Conservation (phyloP, 2,888 invertebrate species). For the Adela reaumurella region DNA sequence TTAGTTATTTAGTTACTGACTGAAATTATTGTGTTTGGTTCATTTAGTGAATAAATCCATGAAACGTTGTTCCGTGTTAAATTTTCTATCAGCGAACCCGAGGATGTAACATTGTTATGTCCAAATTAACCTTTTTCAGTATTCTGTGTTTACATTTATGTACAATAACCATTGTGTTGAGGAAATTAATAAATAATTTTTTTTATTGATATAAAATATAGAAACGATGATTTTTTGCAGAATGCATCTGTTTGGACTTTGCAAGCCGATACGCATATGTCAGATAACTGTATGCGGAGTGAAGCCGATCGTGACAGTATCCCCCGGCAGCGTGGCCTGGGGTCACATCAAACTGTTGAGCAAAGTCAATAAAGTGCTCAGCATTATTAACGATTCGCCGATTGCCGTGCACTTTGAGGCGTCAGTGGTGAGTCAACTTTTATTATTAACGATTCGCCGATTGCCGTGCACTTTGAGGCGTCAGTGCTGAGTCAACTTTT, state of each 20-base stretch:
- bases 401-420: conserved; percentile 57
- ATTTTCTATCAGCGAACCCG: no score
- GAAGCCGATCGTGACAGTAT: conserved; percentile 64
- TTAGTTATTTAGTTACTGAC: no score
- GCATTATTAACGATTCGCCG: conserved; percentile 66
- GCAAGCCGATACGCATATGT: conserved; percentile 39
- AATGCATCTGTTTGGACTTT: conserved; percentile 34
- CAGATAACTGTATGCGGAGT: conserved; percentile 54
- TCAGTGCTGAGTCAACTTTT: conserved; percentile 52
- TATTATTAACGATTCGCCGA: conserved; percentile 69
- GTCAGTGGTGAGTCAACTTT: conserved; percentile 49
- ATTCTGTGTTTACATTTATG: conserved; percentile 6
- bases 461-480: conserved; percentile 55
- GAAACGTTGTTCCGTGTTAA: no score
- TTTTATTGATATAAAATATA: background rate
- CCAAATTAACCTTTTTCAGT: no score
- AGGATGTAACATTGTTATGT: no score
- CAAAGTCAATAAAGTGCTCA: conserved; percentile 42
- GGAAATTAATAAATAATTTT: background rate
- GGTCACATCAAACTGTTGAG: conserved; percentile 58
- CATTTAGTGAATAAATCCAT: no score
- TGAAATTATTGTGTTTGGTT: no score
- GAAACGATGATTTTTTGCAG: conserved; percentile 13
- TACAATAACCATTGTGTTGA: no score
- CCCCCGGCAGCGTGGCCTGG: conserved; percentile 60